Base-by-base conservation (phyloP, 2,888 invertebrate genomes). In the Nasonia oneida region DNA sequence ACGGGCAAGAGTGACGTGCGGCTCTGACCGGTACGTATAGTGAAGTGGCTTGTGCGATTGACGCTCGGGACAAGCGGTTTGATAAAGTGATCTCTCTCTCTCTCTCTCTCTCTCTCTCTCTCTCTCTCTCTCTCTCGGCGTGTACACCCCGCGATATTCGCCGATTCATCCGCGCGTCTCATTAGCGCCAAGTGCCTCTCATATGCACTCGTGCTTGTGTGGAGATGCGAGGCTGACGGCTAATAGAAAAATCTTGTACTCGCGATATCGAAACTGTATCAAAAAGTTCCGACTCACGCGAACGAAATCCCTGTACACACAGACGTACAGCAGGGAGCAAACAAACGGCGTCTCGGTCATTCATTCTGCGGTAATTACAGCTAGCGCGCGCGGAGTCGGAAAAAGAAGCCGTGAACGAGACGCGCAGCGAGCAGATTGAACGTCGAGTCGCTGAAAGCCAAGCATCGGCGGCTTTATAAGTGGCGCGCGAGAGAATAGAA, bases 111-210 rank as follows among this genome's bases (percentile, higher is more conserved):
- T 12, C 23, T 23, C 23, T 23, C 23, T 23, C 23, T 23, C 23
- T 23, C 23, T 23, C 23, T 12, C 23, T 23, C 23, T 23, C 23
- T 23, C 23, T 23, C 23, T 23, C 23, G 23, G 23, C 23, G 23
- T 23, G 37, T 47, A 47, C 12, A 47, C 67, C 2, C 0, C 73
- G 73, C 64, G 83, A 89, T 88, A 89, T 89, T 90, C 89, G 89
- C 89, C 90, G 89, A 91, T 90, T 92, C 92, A 90, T 91, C 89
- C 88, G 89, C 33, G 23, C 33, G 89, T 89, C 91, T 91, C 91
- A 90, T 91, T 91, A 91, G 84, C 71, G 6, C 64, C 74, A 81
- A 82, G 75, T 76, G 71, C 47, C 23, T 23, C 47, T 18, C n/a
- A 10, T n/a, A 61, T 23, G 29, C 81, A 74, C 29, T 1, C 15